phyloP scores from a whole-genome alignment of 2,888 invertebrate species.

The Agriopis leucophaearia region DNA sequence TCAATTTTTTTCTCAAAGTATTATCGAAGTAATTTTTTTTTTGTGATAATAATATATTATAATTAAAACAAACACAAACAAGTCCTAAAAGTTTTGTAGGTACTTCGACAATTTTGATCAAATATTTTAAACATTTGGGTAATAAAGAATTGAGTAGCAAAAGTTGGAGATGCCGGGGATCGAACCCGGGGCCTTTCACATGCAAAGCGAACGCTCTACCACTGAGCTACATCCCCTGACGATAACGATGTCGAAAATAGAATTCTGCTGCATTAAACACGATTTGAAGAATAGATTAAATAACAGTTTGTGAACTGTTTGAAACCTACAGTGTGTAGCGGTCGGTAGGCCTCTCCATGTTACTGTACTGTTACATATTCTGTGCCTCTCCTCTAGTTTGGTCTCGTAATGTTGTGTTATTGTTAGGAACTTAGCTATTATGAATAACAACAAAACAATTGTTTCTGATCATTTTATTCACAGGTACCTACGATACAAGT shows the following conservation, averaged over 20 bases:
- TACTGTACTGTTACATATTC: neutral
- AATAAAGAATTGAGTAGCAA: constrained; percentile 18
- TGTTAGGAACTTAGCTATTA: neutral
- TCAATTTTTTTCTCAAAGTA: neutral
- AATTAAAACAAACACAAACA: too few species aligned
- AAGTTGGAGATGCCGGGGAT: constrained; percentile 95
- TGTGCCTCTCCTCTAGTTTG: neutral
- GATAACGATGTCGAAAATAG: neutral
- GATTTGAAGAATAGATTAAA: neutral
- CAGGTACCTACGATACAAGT: neutral
- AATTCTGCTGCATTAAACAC: neutral
- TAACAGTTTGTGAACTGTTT: neutral
- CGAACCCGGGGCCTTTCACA: constrained; percentile 99
- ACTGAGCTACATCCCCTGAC: constrained; percentile 96
- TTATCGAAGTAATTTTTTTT: too few species aligned
- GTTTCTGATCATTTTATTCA: neutral
- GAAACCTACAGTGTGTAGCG: too few species aligned
- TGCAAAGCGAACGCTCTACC: constrained; percentile 99
- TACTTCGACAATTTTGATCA: too few species aligned
- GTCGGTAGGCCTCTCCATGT: too few species aligned
- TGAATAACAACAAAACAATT: neutral
- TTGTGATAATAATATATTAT: too few species aligned
- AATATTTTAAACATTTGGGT: too few species aligned
- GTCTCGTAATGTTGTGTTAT: neutral
- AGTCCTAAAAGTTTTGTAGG: too few species aligned